Evolutionary conservation across 2,113 vertebrate species (phyloP).

Genomic region (Piaya cayana): DNA sequence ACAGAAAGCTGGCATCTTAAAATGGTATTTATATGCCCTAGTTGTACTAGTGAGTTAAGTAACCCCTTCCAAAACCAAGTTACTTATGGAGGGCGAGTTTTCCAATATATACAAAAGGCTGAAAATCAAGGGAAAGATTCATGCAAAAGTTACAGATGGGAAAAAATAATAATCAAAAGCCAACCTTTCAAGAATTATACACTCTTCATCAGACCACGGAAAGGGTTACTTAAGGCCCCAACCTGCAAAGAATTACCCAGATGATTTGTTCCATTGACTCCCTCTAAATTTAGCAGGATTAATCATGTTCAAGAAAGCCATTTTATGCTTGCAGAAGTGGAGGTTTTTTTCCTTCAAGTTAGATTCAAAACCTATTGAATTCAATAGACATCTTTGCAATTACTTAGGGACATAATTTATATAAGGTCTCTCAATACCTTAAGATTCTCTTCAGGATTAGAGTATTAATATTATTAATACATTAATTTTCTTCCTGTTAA

Average conservation of each 20-base stretch:
- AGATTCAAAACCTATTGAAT: background rate
- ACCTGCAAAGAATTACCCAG: constrained; percentile 70
- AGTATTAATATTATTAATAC: background rate
- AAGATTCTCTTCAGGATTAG: background rate
- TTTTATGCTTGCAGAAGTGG: background rate
- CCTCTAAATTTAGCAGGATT: constrained; percentile 33
- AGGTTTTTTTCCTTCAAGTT: fast-evolving
- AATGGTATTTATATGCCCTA: background rate
- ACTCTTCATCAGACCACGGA: constrained; percentile 65
- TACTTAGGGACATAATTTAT: background rate
- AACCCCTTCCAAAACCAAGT: background rate
- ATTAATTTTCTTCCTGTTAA: background rate
- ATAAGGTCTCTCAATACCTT: background rate
- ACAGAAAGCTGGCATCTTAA: background rate
- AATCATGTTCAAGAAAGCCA: constrained; percentile 23
- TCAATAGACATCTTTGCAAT: background rate
- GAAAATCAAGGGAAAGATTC: constrained; percentile 48
- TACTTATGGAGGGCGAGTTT: background rate
- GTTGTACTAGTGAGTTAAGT: background rate
- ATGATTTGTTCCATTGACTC: constrained; percentile 68
- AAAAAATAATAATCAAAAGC: constrained; percentile 51
- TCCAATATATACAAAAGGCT: background rate
- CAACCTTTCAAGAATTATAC: constrained; percentile 66
- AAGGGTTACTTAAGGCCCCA: constrained; percentile 67
- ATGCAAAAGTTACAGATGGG: constrained; percentile 53